A percentile compares a stretch with the other conserved stretches of the same genome.
Evolutionary conservation across 2,113 vertebrate species (phyloP).

Genomic region (Heptranchias perlo): DNA sequence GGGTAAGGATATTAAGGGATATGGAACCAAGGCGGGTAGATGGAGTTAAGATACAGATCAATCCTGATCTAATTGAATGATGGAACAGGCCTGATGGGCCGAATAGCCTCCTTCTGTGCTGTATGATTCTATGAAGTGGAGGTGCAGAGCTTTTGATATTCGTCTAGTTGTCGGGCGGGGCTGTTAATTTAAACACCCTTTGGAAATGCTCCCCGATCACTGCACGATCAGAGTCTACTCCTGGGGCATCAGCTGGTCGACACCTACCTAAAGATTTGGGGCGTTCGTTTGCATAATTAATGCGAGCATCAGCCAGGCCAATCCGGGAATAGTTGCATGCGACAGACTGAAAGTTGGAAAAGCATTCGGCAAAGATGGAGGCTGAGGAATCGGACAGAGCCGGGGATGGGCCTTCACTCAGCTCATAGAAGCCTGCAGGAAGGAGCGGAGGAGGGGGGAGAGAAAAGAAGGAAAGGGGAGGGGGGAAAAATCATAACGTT

Average conservation of each 20-base stretch:
- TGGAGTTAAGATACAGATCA: neutral
- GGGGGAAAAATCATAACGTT: neutral
- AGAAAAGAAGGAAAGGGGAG: no score
- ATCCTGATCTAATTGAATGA: neutral
- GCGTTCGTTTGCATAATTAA: constrained; percentile 62
- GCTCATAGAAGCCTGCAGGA: constrained; percentile 67
- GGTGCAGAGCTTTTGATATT: no score
- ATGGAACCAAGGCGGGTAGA: neutral
- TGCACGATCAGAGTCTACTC: neutral
- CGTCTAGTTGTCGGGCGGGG: neutral
- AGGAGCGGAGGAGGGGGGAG: neutral
- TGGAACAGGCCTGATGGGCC: neutral
- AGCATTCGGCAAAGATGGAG: constrained; percentile 55
- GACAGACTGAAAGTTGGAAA: constrained; percentile 51
- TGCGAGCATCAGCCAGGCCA: constrained; percentile 51
- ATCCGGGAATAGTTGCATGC: constrained; percentile 53
- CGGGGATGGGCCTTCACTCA: constrained; percentile 63
- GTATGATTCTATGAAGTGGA: neutral
- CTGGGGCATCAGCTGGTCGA: neutral
- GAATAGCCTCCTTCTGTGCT: neutral
- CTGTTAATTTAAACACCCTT: no score
- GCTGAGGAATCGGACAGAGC: constrained; percentile 56
- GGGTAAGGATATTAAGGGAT: neutral
- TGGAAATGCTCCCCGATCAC: neutral
- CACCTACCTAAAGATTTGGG: constrained; percentile 77